Evolutionary conservation across 2,888 invertebrate genomes (phyloP), one percentile per base, ranked within the genome.

Genomic region (Stenoptilia bipunctidactyla): DNA sequence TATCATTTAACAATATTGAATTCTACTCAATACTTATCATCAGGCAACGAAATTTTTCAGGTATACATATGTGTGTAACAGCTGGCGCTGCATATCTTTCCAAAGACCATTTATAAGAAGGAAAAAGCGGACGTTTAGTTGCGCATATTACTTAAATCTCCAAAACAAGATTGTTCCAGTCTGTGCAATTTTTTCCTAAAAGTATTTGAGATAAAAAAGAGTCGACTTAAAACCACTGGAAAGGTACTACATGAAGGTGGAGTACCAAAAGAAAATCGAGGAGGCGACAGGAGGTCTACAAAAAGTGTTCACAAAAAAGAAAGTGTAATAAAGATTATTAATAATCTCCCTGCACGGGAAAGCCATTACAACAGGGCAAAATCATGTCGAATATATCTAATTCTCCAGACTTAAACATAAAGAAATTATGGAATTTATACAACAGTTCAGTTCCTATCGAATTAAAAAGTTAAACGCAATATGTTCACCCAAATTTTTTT

Each of bases 331-430:
- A 14, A 50, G 13, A 56, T 53, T 40, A 41, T 56, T 30, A 33
- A 39, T 27, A 38, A 40, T 27, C 42, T 54, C 38, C 48, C 44
- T 35, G 54, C 56, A 15, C 50, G 36, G 15, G 55, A 57, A 47
- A 50, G 49, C 39, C 55, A 58, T 39, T 55, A 56, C 40, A 52
- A 51, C 33, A 46, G 56, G 37, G 42, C 40, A 27, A 56, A 57
- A 45, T 51, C 51, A 27, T 43, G 43, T 46, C 47, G 49, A 43
- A 49, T 51, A 35, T 55, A 56, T 44, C 37, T 53, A 37, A 42
- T n/a, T n/a, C 40, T 27, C 40, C 42, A 42, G 48, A 50, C 5
- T 42, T 58, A 30, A 53, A 44, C 42, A 36, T 41, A 15, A 46
- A 36, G 27, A 58, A 56, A 46, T 40, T 58, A 49, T 52, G 9